Evolutionary conservation across 2,797 vertebrate genomes (phyloP).

Genomic region (Cuniculus paca): DNA sequence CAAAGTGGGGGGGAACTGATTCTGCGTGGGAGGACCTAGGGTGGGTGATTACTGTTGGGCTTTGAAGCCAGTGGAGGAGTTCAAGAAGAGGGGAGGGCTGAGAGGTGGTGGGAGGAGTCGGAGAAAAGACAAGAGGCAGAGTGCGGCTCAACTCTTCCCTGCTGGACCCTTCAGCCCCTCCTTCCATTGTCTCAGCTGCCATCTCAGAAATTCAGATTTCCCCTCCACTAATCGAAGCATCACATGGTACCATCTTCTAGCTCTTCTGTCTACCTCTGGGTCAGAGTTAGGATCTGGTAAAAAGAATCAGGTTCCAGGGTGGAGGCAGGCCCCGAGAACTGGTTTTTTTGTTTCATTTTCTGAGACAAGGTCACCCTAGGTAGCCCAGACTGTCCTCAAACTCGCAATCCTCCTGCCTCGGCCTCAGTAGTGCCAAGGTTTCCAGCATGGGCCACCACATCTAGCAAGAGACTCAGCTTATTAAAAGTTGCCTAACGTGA

Average conservation of each 20-base stretch:
- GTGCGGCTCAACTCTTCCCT: not conserved
- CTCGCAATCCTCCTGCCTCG: not conserved
- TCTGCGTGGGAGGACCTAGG: not conserved
- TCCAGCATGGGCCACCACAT: not conserved
- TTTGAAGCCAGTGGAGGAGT: conserved; percentile 43
- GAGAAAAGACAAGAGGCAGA: not conserved
- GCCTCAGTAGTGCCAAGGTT: not conserved
- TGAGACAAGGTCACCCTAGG: not conserved
- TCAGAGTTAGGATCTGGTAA: not conserved
- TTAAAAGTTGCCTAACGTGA: not conserved
- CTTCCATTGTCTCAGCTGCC: not conserved
- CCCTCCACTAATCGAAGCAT: not conserved
- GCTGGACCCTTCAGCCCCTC: not conserved
- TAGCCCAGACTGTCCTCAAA: not conserved
- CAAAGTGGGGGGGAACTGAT: not conserved
- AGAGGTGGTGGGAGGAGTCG: not conserved
- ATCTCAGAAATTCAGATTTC: not conserved
- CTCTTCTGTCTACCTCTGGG: not conserved
- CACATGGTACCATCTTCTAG: not conserved
- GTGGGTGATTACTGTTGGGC: not conserved
- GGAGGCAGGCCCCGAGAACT: not conserved
- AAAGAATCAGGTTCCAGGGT: not conserved
- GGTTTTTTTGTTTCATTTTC: not conserved
- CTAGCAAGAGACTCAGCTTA: not conserved
- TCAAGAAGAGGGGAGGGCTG: not conserved